phyloP scores from a whole-genome alignment of 2,888 invertebrate species.

The Geotrupes spiniger region DNA sequence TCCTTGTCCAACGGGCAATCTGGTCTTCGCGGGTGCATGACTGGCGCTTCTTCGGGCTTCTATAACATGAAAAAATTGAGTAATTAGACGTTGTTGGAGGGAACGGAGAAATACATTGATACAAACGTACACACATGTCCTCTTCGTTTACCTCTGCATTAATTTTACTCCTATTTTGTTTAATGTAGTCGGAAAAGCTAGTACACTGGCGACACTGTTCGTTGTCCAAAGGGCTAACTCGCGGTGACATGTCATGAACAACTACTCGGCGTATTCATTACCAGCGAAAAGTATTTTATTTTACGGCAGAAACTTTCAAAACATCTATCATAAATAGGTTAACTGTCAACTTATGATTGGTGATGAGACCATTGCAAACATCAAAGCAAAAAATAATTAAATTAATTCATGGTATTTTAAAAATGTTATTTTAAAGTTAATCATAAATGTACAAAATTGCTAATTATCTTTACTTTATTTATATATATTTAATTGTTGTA shows the following conservation, averaged over 20 bases:
- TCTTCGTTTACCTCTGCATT: slow-evolving; percentile 23
- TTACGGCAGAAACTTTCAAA: background rate
- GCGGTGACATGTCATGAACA: slow-evolving; percentile 40
- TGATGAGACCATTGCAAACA: no score
- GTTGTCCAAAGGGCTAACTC: slow-evolving; percentile 45
- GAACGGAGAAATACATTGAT: slow-evolving; percentile 19
- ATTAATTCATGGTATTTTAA: no score
- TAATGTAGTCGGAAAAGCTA: slow-evolving; percentile 48
- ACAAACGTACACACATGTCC: slow-evolving; percentile 28
- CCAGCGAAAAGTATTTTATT: background rate
- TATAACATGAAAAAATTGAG: slow-evolving; percentile 15
- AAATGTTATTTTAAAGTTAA: no score
- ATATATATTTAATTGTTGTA: no score
- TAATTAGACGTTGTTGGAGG: background rate
- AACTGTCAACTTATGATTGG: background rate
- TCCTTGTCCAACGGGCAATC: slow-evolving; percentile 79
- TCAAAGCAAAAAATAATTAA: slow-evolving; percentile 2
- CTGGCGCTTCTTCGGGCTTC: slow-evolving; percentile 27
- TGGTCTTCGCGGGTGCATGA: slow-evolving; percentile 29
- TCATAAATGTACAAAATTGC: no score
- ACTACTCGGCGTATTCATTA: background rate
- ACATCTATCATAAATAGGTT: slow-evolving; percentile 4
- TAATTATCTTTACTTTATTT: no score
- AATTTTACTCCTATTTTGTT: slow-evolving; percentile 39
- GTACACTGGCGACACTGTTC: slow-evolving; percentile 48